Conservation (phyloP, 2,113 vertebrate species). For the Gasterosteus nipponicus region DNA sequence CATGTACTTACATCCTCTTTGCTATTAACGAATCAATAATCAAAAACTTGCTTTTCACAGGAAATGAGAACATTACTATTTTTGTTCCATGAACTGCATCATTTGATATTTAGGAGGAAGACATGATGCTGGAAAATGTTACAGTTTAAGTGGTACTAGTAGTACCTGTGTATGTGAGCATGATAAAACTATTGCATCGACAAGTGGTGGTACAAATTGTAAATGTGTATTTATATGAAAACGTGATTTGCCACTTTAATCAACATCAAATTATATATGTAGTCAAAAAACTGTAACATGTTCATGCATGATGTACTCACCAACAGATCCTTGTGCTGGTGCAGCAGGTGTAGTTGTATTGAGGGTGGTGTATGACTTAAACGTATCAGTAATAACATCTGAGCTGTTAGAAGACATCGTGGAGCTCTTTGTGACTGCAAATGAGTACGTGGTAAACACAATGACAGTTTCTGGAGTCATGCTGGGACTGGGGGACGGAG, state of each 20-base stretch:
- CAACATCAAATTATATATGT: not conserved
- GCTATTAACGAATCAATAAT: not conserved
- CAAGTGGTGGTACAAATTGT: not conserved
- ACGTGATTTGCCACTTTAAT: not conserved
- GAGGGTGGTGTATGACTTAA: not conserved
- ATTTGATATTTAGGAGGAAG: not conserved
- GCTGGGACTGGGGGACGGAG: not conserved
- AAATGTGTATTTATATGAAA: not conserved
- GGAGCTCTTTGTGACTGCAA: not conserved
- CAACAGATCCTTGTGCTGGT: constrained; percentile 9
- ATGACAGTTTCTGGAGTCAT: not conserved
- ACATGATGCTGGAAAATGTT: too few species aligned
- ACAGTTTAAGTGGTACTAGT: too few species aligned
- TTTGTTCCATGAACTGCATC: not conserved
- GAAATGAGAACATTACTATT: not conserved
- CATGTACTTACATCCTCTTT: not conserved
- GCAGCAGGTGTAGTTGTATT: not conserved
- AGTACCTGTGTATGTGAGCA: not conserved
- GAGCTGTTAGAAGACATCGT: not conserved
- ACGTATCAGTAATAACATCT: not conserved
- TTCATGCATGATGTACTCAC: not conserved
- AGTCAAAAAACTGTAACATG: not conserved
- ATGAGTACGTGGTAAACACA: not conserved
- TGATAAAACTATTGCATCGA: not conserved
- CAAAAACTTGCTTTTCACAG: not conserved